Percentiles rank a stretch among this genome's conserved stretches.
These are phyloP conservation scores for Alcis repandata DNA, from an alignment of 2,888 invertebrate species.

Conservation along the genomic window DNA sequence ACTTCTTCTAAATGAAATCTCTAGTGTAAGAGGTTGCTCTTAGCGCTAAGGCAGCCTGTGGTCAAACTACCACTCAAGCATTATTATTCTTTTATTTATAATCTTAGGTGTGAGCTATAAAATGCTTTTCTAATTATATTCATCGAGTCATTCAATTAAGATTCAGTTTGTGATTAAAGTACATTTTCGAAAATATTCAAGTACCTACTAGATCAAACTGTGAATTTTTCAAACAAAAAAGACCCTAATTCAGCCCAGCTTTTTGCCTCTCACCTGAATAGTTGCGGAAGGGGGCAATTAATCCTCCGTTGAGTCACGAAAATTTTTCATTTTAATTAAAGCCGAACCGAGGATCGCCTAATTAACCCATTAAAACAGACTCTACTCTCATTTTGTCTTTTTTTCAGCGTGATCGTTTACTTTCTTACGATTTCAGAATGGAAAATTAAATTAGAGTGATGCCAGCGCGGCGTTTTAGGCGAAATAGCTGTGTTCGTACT, in stretches of 20 bases:
- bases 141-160: too few species aligned
- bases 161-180: too few species aligned
- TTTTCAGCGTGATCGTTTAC: slow-evolving; percentile 68
- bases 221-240: not conserved
- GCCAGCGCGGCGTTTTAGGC: too few species aligned
- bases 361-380: slow-evolving; percentile 86
- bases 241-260: slow-evolving; percentile 39
- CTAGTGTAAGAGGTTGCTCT: too few species aligned
- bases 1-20: too few species aligned
- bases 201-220: not conserved
- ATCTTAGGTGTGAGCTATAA: too few species aligned
- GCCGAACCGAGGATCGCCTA: slow-evolving; percentile 82
- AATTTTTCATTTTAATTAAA: slow-evolving; percentile 86
- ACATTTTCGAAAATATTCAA: too few species aligned
- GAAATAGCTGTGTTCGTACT: too few species aligned
- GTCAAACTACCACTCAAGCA: too few species aligned
- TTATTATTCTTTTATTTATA: too few species aligned
- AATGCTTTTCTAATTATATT: too few species aligned
- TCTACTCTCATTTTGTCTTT: slow-evolving; percentile 80
- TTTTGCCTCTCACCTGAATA: slow-evolving; percentile 80
- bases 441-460: slow-evolving; percentile 53
- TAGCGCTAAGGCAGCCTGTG: too few species aligned
- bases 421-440: slow-evolving; percentile 80
- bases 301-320: slow-evolving; percentile 82
- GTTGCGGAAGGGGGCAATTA: slow-evolving; percentile 82